Percentiles rank a stretch among this genome's conserved stretches.
Evolutionary conservation across 2,888 invertebrate species (phyloP).

Genomic region (Tuta absoluta): DNA sequence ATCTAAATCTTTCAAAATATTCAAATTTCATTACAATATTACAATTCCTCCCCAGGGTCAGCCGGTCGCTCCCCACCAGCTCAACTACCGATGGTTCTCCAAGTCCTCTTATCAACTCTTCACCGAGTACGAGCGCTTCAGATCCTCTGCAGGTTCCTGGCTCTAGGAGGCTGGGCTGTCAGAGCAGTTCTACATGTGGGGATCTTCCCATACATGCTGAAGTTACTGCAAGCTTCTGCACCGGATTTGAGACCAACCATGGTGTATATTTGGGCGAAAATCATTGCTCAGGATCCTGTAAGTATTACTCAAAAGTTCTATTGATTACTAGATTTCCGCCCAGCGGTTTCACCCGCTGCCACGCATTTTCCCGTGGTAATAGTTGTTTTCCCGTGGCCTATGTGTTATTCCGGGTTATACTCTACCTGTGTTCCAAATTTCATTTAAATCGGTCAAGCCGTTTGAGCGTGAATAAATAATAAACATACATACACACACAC

Average conservation of each 20-base stretch:
- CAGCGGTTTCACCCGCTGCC: too few species aligned
- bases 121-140: constrained; percentile 97
- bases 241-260: constrained; percentile 94
- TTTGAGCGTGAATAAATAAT: too few species aligned
- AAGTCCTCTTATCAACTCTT: constrained; percentile 87
- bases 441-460: too few species aligned
- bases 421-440: too few species aligned
- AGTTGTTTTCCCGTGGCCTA: too few species aligned
- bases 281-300: constrained; percentile 96
- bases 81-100: constrained; percentile 98
- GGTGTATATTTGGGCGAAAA: constrained; percentile 99
- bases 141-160: constrained; percentile 94
- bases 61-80: constrained; percentile 89
- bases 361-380: too few species aligned
- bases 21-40: too few species aligned
- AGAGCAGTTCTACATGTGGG: constrained; percentile 97
- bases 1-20: too few species aligned
- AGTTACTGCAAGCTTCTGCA: constrained; percentile 96
- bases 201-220: constrained; percentile 99
- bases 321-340: too few species aligned
- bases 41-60: constrained; percentile 40
- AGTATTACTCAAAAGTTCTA: constrained; percentile 55
- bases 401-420: too few species aligned
- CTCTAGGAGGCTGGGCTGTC: constrained; percentile 94
- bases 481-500: too few species aligned